Evolutionary conservation across 2,797 vertebrate genomes (phyloP), one percentile per base, ranked within the genome.

Genomic region (Sebastes steindachneri): DNA sequence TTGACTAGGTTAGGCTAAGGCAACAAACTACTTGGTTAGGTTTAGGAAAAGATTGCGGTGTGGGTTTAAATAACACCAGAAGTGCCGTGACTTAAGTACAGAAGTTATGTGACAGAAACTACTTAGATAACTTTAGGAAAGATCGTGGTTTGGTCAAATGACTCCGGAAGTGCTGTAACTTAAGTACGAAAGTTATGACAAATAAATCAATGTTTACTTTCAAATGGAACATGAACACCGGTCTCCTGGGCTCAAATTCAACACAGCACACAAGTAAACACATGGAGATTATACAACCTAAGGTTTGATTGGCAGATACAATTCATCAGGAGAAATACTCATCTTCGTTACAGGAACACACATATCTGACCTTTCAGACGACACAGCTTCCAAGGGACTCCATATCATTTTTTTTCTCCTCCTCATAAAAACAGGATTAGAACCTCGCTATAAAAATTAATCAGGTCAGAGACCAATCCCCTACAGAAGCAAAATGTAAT

Each of bases 341-440:
- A 41, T 53, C 12, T 35, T 67, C 0, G 1, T 51, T 62, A 66
- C 45, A 58, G 63, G 17, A 73, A 59, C 26, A 60, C 11, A 71
- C 41, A 59, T 53, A 72, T 63, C 59, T 65, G 23, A 59, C 70
- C 62, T 79, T 51, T 82, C 33, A 83, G 58, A 79, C 0, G 35
- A 73, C 78, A 67, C 80, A 67, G 53, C 74, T 57, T 12, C 69
- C 64, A 60, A 45, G 69, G 74, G 79, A 82, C 68, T 80, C 67
- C 33, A 60, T 79, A 73, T 77, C 12, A 60, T 58, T 78, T 64
- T 69, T 69, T 71, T 81, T 77, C 75, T 76, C 31, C 62, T 78
- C 53, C 79, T 90, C 77, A 90, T 91, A 76, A 92, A 92, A 88
- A 84, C 35, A 66, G 53, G 77, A 90, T 92, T 88, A 92, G 77